Evolutionary conservation across 1,140 invertebrate genomes (phyloP).

Genomic region (Neodiprion fabricii): DNA sequence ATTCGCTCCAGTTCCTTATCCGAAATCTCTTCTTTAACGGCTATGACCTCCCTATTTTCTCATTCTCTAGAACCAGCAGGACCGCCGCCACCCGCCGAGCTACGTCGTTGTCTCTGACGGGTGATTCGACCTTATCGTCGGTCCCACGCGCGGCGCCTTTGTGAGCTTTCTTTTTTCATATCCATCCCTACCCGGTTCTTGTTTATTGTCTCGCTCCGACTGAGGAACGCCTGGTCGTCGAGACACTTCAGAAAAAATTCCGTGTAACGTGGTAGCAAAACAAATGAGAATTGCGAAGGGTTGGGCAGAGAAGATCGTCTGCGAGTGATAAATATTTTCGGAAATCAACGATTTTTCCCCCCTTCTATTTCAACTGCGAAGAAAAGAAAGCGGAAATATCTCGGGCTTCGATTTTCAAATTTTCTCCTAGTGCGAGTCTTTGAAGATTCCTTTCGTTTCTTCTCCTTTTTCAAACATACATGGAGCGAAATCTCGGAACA

Average conservation of each 20-base stretch:
- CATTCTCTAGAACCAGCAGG: neutral
- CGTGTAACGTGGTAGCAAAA: neutral
- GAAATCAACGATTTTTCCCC: too few relatives aligned
- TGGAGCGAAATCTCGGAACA: too few relatives aligned
- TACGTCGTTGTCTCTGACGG: neutral
- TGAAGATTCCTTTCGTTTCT: too few relatives aligned
- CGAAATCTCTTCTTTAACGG: constrained; percentile 7
- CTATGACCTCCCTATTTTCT: constrained; percentile 7
- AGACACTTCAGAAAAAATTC: neutral
- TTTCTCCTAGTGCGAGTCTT: neutral
- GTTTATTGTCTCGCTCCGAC: neutral
- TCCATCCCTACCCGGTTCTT: neutral
- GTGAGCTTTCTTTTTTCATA: neutral
- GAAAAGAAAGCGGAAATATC: neutral
- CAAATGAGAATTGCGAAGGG: too few relatives aligned
- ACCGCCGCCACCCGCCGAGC: neutral
- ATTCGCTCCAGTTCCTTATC: constrained; percentile 3
- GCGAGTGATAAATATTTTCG: too few relatives aligned
- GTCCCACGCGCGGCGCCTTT: neutral
- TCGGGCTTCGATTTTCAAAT: neutral
- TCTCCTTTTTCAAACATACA: too few relatives aligned
- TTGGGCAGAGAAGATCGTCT: too few relatives aligned
- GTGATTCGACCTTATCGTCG: neutral
- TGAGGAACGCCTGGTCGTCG: neutral
- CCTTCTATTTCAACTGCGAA: too few relatives aligned